phyloP scores from a whole-genome alignment of 2,113 vertebrate genomes.

The Hemiscyllium ocellatum region DNA sequence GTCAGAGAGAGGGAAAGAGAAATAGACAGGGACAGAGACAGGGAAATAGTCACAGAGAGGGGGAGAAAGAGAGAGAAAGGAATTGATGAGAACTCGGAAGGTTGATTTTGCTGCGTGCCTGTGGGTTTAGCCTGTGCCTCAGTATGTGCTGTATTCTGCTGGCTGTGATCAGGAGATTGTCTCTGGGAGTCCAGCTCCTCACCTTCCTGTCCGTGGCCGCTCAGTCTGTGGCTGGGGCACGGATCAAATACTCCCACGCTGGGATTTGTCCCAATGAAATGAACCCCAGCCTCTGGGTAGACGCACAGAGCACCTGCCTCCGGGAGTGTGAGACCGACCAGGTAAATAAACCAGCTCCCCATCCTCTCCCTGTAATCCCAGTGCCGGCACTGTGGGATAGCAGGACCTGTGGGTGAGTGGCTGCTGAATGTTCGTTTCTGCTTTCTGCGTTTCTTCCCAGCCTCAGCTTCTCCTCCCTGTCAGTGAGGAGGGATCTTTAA shows the following conservation, averaged over 20 bases:
- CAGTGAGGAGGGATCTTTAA: too few relatives aligned
- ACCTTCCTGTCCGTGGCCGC: constrained; percentile 56
- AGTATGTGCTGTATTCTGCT: constrained; percentile 68
- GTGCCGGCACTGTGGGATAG: not conserved
- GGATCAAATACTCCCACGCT: constrained; percentile 71
- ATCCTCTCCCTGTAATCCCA: not conserved
- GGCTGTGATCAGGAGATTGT: constrained; percentile 64
- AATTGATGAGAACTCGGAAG: not conserved
- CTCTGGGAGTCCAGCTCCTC: constrained; percentile 58
- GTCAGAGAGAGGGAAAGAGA: not conserved
- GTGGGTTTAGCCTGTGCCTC: constrained; percentile 25
- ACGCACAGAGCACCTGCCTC: constrained; percentile 94
- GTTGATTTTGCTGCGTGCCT: constrained; percentile 40
- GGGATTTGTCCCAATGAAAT: constrained; percentile 97
- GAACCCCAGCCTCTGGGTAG: constrained; percentile 98
- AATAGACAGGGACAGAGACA: not conserved
- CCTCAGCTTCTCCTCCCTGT: too few relatives aligned
- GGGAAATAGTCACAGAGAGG: not conserved
- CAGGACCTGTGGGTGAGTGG: not conserved
- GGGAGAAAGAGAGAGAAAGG: constrained; percentile 25
- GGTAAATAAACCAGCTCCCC: constrained; percentile 61
- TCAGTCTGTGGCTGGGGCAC: constrained; percentile 61
- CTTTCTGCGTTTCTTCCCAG: too few relatives aligned
- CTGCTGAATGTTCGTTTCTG: too few relatives aligned
- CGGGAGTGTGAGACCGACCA: constrained; percentile 82